Evolutionary conservation across 2,113 vertebrate genomes (phyloP).

Genomic region (Scatophagus argus): DNA sequence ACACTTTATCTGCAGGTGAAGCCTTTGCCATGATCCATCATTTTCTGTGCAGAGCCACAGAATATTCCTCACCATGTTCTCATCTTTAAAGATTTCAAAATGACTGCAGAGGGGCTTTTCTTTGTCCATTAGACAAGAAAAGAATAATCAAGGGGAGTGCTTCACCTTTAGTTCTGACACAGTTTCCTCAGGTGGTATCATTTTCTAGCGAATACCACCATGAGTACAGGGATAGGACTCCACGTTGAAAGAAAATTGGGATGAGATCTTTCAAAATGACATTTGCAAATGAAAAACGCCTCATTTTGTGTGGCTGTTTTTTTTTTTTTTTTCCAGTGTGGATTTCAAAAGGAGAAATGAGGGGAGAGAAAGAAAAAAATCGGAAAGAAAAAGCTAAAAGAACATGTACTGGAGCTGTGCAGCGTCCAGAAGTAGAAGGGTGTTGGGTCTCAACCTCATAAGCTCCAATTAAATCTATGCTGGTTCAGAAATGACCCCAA

Average conservation of each 20-base stretch:
- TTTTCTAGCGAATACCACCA: constrained; percentile 31
- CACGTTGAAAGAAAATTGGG: constrained; percentile 11
- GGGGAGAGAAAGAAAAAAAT: not conserved
- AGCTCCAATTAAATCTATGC: too few relatives aligned
- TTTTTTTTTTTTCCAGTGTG: not conserved
- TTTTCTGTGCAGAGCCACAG: not conserved
- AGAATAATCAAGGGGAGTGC: constrained; percentile 23
- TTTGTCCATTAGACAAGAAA: constrained; percentile 29
- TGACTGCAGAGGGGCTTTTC: constrained; percentile 18
- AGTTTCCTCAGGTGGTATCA: constrained; percentile 16
- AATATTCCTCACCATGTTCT: constrained; percentile 8
- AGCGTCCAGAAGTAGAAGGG: not conserved
- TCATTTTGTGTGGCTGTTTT: not conserved
- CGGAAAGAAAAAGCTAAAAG: too few relatives aligned
- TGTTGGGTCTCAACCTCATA: too few relatives aligned
- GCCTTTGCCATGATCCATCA: constrained; percentile 43
- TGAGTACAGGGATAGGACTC: not conserved
- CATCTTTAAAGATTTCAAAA: constrained; percentile 37
- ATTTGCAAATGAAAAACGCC: not conserved
- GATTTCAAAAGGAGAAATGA: not conserved
- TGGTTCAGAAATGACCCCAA: too few relatives aligned
- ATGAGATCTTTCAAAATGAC: constrained; percentile 29
- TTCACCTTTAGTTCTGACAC: constrained; percentile 21
- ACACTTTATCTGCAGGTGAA: constrained; percentile 38
- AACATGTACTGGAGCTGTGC: not conserved